These are phyloP conservation scores for Eristalis intricaria DNA, from an alignment of 2,888 invertebrate genomes.

Conservation along the genomic window DNA sequence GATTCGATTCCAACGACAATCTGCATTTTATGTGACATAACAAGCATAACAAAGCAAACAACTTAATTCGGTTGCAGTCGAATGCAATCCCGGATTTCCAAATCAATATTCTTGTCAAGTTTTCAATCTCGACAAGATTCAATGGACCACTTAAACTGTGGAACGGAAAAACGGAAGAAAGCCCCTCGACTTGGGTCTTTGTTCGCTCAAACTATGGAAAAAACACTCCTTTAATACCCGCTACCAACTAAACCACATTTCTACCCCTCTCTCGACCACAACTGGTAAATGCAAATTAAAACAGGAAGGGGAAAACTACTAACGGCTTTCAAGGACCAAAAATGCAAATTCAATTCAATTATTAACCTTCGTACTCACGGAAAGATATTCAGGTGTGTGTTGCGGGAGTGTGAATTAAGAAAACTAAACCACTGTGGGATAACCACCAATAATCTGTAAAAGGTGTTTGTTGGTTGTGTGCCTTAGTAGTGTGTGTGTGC, in stretches of 20 bases:
- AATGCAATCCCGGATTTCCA: slow-evolving; percentile 63
- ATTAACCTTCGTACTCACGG: slow-evolving; percentile 56
- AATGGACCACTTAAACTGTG: slow-evolving; percentile 64
- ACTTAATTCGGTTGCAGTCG: slow-evolving; percentile 62
- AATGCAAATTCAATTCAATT: slow-evolving; percentile 65
- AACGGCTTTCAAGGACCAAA: slow-evolving; percentile 41
- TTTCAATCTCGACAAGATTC: slow-evolving; percentile 63
- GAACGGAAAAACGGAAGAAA: slow-evolving; percentile 45
- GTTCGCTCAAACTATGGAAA: slow-evolving; percentile 38
- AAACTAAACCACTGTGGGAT: neutral
- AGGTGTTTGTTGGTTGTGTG: neutral
- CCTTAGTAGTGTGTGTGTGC: neutral
- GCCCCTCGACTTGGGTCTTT: slow-evolving; percentile 32
- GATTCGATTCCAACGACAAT: slow-evolving; percentile 49
- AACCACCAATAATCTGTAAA: neutral
- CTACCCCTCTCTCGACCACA: slow-evolving; percentile 2
- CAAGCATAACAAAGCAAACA: slow-evolving; percentile 59
- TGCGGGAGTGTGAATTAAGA: neutral
- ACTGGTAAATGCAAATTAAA: slow-evolving; percentile 60
- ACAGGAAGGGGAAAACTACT: slow-evolving; percentile 29
- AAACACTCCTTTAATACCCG: neutral
- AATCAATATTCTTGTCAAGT: slow-evolving; percentile 70
- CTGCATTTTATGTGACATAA: slow-evolving; percentile 63
- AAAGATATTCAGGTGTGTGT: neutral
- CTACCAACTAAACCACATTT: neutral